phyloP scores from a whole-genome alignment of 1,140 invertebrate species.

The Conus betulinus region DNA sequence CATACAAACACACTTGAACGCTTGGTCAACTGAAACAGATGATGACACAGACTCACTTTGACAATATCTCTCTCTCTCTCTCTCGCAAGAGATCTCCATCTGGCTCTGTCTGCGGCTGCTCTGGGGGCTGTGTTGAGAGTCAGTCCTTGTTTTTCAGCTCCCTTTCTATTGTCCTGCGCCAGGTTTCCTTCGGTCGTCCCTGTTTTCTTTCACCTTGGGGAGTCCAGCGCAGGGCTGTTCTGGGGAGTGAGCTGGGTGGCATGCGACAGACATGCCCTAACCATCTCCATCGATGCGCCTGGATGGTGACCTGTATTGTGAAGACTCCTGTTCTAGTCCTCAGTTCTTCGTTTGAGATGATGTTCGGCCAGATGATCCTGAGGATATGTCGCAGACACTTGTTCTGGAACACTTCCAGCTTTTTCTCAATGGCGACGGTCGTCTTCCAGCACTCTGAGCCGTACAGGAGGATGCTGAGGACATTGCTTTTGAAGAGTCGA shows the following conservation, averaged over 20 bases:
- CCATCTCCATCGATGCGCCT: slow-evolving; percentile 24
- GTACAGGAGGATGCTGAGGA: slow-evolving; percentile 44
- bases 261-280: slow-evolving; percentile 23
- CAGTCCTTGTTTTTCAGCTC: background rate
- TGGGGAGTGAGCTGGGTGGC: slow-evolving; percentile 25
- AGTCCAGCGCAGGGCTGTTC: slow-evolving; percentile 35
- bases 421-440: slow-evolving; percentile 38
- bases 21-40: no score
- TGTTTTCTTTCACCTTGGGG: slow-evolving; percentile 19
- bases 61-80: no score
- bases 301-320: background rate
- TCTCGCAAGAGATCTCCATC: background rate
- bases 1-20: no score
- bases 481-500: slow-evolving; percentile 46
- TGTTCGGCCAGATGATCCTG: slow-evolving; percentile 13
- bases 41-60: no score
- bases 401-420: slow-evolving; percentile 40
- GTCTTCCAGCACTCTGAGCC: slow-evolving; percentile 36
- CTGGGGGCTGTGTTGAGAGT: background rate
- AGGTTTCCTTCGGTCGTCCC: slow-evolving; percentile 11
- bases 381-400: slow-evolving; percentile 31
- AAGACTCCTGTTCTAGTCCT: no score
- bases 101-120: background rate
- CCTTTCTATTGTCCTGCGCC: background rate
- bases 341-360: background rate